phyloP scores from a whole-genome alignment of 2,888 invertebrate genomes.

The Synanthedon formicaeformis region DNA sequence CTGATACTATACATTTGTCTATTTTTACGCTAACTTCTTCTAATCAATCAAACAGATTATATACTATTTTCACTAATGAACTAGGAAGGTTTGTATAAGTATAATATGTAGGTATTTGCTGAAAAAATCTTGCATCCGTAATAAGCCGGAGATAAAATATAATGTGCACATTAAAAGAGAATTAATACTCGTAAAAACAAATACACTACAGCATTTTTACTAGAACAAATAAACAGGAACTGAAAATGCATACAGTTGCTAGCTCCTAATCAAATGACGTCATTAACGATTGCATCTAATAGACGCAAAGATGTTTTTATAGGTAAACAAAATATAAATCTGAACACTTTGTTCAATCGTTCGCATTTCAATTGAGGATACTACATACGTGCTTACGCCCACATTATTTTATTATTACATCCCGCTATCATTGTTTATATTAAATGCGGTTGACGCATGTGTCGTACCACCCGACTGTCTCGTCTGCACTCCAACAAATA shows the following conservation, averaged over 20 bases:
- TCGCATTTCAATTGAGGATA: neutral
- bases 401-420: neutral
- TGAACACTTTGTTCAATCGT: neutral
- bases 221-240: neutral
- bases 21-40: no score
- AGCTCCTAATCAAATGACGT: neutral
- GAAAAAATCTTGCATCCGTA: no score
- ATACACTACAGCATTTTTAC: no score
- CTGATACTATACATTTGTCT: no score
- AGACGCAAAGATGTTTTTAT: neutral
- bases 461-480: neutral
- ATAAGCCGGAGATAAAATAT: no score
- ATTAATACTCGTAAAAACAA: no score
- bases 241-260: neutral
- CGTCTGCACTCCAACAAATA: neutral
- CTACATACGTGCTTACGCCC: neutral
- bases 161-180: no score
- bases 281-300: neutral
- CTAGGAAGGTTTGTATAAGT: no score
- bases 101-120: no score
- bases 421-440: slow-evolving; percentile 4
- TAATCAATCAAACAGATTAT: no score
- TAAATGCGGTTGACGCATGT: slow-evolving; percentile 2
- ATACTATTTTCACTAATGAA: no score
- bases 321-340: neutral